These are phyloP conservation scores for Florisuga fusca DNA, from an alignment of 2,797 vertebrate genomes.

Conservation along the genomic window DNA sequence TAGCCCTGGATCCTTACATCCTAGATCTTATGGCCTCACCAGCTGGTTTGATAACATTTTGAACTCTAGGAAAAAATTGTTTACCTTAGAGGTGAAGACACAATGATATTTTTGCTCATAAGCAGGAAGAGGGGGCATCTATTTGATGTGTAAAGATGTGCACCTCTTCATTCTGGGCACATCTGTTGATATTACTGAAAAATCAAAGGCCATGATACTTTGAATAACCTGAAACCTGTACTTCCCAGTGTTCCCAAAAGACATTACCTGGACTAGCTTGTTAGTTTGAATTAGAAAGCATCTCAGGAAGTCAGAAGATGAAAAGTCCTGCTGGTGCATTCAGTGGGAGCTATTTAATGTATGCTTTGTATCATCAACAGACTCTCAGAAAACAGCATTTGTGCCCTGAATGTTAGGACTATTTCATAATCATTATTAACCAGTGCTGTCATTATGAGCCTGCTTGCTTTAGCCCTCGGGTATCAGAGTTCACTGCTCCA, in stretches of 20 bases:
- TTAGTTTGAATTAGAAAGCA: conserved; percentile 9
- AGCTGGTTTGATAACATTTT: background rate
- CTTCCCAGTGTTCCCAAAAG: background rate
- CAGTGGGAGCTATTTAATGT: background rate
- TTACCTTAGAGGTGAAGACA: background rate
- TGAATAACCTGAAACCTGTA: background rate
- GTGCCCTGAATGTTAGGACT: conserved; percentile 33
- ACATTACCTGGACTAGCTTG: background rate
- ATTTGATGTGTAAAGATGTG: background rate
- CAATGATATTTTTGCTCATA: background rate
- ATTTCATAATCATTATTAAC: conserved; percentile 47
- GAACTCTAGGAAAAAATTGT: background rate
- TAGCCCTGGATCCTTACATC: background rate
- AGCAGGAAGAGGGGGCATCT: background rate
- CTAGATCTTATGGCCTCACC: background rate
- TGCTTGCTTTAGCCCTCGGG: conserved; percentile 50
- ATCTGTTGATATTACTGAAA: background rate
- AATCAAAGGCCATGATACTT: background rate
- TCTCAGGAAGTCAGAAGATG: background rate
- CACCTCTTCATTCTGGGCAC: background rate
- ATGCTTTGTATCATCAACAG: background rate
- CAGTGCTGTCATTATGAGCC: background rate
- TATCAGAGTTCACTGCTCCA: conserved; percentile 52
- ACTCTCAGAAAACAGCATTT: background rate
- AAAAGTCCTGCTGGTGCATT: background rate